These are phyloP conservation scores for Dryobotodes eremita DNA, from an alignment of 2,888 invertebrate species.

Conservation along the genomic window DNA sequence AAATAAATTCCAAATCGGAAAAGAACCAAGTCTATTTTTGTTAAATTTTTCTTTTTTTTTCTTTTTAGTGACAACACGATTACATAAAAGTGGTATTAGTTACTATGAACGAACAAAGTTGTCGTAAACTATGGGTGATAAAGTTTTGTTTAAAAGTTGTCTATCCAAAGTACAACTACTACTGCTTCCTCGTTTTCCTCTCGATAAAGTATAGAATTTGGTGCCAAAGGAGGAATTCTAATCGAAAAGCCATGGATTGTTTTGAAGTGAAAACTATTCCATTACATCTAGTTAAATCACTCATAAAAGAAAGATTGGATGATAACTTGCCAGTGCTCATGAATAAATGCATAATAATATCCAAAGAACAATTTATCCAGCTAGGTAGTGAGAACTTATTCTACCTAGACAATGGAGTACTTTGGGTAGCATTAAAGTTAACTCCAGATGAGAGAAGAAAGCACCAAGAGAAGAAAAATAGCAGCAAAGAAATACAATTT, in stretches of 20 bases:
- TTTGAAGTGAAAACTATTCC: conserved; percentile 80
- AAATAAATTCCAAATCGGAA: conserved; percentile 23
- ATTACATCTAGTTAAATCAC: conserved; percentile 70
- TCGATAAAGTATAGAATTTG: conserved; percentile 85
- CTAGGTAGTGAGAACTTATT: conserved; percentile 86
- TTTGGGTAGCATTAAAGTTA: conserved; percentile 85
- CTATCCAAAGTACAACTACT: conserved; percentile 87
- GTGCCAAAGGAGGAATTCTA: conserved; percentile 68
- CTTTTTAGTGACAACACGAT: conserved; percentile 29
- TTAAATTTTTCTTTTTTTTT: conserved; percentile 38
- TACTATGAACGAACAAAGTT: conserved; percentile 84
- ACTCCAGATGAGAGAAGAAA: conserved; percentile 76
- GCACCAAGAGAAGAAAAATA: conserved; percentile 70
- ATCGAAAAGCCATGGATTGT: conserved; percentile 74
- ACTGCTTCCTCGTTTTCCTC: conserved; percentile 84
- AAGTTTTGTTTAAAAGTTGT: conserved; percentile 87
- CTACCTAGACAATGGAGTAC: conserved; percentile 85
- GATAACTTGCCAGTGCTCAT: conserved; percentile 77
- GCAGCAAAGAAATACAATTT: conserved; percentile 73
- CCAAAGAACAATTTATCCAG: conserved; percentile 83
- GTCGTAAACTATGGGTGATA: conserved; percentile 84
- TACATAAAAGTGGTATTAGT: conserved; percentile 31
- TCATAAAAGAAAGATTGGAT: conserved; percentile 77
- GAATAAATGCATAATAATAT: conserved; percentile 84
- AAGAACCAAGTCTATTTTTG: background rate